A percentile compares a stretch with the other conserved stretches of the same genome.
These are phyloP conservation scores for Samia ricini DNA, from an alignment of 1,140 invertebrate genomes.

Conservation along the genomic window DNA sequence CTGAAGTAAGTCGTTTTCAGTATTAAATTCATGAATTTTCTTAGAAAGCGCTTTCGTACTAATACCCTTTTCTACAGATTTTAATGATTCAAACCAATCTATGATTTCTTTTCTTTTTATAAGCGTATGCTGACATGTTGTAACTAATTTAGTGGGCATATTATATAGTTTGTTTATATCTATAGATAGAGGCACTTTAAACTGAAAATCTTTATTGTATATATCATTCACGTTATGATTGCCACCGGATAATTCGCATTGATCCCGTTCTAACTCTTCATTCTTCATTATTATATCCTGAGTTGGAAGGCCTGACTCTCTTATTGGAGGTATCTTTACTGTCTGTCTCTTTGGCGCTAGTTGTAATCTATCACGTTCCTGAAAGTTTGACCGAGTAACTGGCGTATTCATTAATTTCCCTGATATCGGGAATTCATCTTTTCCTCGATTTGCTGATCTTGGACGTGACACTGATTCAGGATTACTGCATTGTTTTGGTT, in stretches of 20 bases:
- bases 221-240: slow-evolving; percentile 9
- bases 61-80: slow-evolving; percentile 45
- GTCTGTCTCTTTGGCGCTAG: slow-evolving; percentile 23
- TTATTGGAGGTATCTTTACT: slow-evolving; percentile 22
- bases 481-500: slow-evolving; percentile 13
- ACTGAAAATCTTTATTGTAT: slow-evolving; percentile 3
- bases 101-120: slow-evolving; percentile 54
- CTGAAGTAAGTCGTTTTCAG: slow-evolving; percentile 56
- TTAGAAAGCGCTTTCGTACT: slow-evolving; percentile 37
- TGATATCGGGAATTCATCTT: slow-evolving; percentile 19
- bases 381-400: slow-evolving; percentile 17
- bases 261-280: slow-evolving; percentile 44
- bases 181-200: slow-evolving; percentile 12
- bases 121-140: slow-evolving; percentile 51
- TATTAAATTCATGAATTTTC: slow-evolving; percentile 59
- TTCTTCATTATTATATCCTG: slow-evolving; percentile 49
- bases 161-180: slow-evolving; percentile 49
- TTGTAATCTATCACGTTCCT: slow-evolving; percentile 26
- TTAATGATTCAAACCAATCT: slow-evolving; percentile 53
- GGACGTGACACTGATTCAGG: slow-evolving; percentile 23
- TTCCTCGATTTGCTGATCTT: slow-evolving; percentile 36
- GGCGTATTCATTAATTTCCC: slow-evolving; percentile 8
- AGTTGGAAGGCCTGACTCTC: slow-evolving; percentile 32
- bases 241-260: slow-evolving; percentile 25
- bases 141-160: slow-evolving; percentile 49